Base-by-base conservation (phyloP, 37 sponge, comb jelly and placozoan genomes). In the Diacarnus erythraeanus region DNA sequence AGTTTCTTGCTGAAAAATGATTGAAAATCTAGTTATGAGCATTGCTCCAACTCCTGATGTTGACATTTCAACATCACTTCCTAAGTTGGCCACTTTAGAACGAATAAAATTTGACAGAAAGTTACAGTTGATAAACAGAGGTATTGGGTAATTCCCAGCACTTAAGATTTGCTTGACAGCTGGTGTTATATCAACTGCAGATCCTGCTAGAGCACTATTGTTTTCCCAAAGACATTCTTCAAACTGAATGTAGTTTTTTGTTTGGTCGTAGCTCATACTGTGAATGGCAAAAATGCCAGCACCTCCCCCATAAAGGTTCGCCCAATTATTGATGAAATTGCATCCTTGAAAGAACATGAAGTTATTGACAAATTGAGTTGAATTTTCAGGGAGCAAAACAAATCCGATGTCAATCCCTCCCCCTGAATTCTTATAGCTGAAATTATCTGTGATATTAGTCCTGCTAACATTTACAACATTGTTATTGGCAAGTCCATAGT, bases 121-220 rank as follows among this genome's bases (percentile, higher is more conserved):
- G 2, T 1, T 4, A 39, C 78, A 77, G 25, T 64, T 20, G 1
- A 38, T 29, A 64, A 77, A 64, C 4, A 23, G 4, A 37, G 31
- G 43, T 2, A 57, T 35, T 22, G 66, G 66, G 17, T 20, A 39
- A n/a, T 17, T 34, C 1, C 38, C 34, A 33, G 20, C 42, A 1
- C 47, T 30, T 6, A 59, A 20, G 5, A 44, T 17, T 12, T 35
- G 41, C 4, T 37, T 10, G 2, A 39, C 21, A 6, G 8, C 31
- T 27, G 78, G 78, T 37, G 78, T 22, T 1, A 77, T 6, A 39
- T 61, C 78, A 26, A 77, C 21, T 29, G 78, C 66, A 27, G 78
- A 39, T 9, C 78, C 66, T 26, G 35, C 30, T 21, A 3, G 26
- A 27, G 78, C 78, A 36, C 9, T 41, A 27, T 77, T 77, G 12